Evolutionary conservation across 2,888 invertebrate genomes (phyloP).

Genomic region (Minunthozetes semirufus): DNA sequence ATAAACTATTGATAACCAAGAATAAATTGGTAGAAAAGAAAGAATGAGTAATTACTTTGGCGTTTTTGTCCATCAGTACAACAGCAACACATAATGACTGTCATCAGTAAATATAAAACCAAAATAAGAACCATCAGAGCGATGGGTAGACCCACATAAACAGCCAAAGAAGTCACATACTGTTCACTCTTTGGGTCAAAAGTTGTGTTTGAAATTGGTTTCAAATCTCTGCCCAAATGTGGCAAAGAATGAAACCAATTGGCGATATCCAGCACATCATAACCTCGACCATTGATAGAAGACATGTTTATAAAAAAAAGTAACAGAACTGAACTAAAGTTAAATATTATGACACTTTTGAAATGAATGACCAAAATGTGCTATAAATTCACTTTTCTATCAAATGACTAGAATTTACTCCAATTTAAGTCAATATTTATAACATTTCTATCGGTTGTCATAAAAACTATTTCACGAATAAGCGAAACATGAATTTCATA

Average conservation of each 20-base stretch:
- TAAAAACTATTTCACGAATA: too few species aligned
- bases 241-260: background rate
- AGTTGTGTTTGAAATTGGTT: background rate
- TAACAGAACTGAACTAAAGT: too few species aligned
- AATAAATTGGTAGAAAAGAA: too few species aligned
- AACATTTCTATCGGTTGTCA: too few species aligned
- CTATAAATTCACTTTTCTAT: too few species aligned
- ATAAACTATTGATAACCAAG: background rate
- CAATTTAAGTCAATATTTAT: too few species aligned
- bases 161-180: background rate
- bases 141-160: background rate
- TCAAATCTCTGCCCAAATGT: background rate
- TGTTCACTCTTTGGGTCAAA: background rate
- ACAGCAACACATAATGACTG: background rate
- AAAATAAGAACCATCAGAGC: background rate
- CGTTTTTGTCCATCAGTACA: background rate
- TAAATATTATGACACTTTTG: too few species aligned
- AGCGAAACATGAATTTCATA: too few species aligned
- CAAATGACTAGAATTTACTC: too few species aligned
- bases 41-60: background rate
- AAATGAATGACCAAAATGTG: too few species aligned
- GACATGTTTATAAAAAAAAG: background rate
- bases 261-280: conserved; percentile 5
- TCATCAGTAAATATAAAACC: background rate
- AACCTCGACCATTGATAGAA: background rate